These are phyloP conservation scores for Drosophila aldrichi DNA, from an alignment of 2,888 invertebrate species.

Conservation along the genomic window DNA sequence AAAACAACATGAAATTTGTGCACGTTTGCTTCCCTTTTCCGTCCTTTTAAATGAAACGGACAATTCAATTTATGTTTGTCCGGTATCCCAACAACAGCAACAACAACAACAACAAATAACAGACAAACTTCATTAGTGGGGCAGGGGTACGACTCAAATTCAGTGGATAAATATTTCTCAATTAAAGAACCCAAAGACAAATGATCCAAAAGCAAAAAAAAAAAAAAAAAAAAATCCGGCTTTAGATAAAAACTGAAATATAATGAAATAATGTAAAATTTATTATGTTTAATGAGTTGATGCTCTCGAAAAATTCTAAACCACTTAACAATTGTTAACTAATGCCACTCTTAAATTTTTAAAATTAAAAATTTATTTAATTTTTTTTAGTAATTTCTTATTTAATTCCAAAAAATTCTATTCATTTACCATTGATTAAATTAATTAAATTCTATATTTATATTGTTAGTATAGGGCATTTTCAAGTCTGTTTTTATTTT, in stretches of 20 bases:
- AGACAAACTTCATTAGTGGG: conserved; percentile 71
- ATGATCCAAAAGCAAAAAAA: not conserved
- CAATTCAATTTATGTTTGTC: conserved; percentile 79
- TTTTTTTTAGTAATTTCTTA: too few relatives aligned
- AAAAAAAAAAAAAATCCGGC: not conserved
- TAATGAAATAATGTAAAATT: not conserved
- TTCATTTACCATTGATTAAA: too few relatives aligned
- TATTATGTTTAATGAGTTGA: not conserved
- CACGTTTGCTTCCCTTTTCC: conserved; percentile 71
- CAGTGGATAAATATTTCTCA: conserved; percentile 34
- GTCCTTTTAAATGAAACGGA: conserved; percentile 76
- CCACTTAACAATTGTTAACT: too few relatives aligned
- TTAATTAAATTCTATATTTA: not conserved
- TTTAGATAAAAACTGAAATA: not conserved
- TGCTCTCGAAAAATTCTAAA: too few relatives aligned
- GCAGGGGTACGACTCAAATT: conserved; percentile 1
- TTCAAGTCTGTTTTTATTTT: not conserved
- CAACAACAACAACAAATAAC: conserved; percentile 34
- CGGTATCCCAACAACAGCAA: conserved; percentile 31
- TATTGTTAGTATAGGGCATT: not conserved
- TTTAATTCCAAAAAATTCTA: too few relatives aligned
- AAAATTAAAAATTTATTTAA: too few relatives aligned
- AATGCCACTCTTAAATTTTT: too few relatives aligned
- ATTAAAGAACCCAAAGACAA: conserved; percentile 24
- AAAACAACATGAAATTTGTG: conserved; percentile 56